Base-by-base conservation (phyloP, 2,113 vertebrate species). In the Ptychochromis oligacanthus region DNA sequence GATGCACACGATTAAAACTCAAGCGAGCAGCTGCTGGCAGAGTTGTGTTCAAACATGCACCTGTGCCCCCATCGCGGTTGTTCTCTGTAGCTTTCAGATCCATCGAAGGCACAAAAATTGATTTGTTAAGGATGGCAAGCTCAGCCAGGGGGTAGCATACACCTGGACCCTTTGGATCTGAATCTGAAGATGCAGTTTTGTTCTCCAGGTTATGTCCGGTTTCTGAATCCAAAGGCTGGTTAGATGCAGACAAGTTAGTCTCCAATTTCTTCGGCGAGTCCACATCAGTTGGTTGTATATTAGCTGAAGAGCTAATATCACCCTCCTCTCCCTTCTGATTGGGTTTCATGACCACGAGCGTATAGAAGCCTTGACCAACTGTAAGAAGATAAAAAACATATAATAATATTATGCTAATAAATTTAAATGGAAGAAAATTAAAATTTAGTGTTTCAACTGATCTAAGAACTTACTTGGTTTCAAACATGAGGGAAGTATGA, bases 401-500 rank as follows among this genome's bases (percentile, higher is more conserved):
- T 12, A 7, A 36, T 60, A 9, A 58, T 34, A 70, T 40, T 20
- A 56, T 13, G 31, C 61, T 8, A 17, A 64, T 3, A 59, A 2
- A 55, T 13, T 57, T 40, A 15, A 43, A 54, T 61, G 3, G 54
- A 40, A 78, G 4, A 26, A 13, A 1, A 70, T 36, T 7, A 3
- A 34, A 60, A 31, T 62, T 7, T 52, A 24, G 46, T 72, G 2
- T 31, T 31, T 72, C 54, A 72, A 31, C 24, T 31, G 43, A 70
- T 52, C 5, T 8, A 12, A 4, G 15, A 2, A 80, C 89, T 92
- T 81, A 94, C 94, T 3, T 81, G 94, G 91, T 70, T 81, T 95
- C 31, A 93, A 55, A 34, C 79, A 93, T 1, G 94, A 91, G 3
- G 93, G 94, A 31, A 93, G 94, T 26, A 94, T 94, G 56, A 95